Conservation (phyloP, 2,113 vertebrate species). For the Cisticola juncidis region DNA sequence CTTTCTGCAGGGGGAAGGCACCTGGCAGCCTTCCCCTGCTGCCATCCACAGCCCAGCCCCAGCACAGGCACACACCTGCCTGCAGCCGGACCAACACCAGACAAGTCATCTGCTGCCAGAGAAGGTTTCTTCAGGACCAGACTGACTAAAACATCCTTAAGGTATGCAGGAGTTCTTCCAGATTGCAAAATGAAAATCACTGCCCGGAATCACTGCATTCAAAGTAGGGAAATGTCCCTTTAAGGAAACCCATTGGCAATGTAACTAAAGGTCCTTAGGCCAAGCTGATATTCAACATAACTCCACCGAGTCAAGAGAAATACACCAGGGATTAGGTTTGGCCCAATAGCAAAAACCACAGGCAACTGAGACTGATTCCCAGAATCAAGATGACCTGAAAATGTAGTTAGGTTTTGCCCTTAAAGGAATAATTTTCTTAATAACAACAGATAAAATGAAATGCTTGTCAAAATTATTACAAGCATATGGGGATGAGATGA, state of each 20-base stretch:
- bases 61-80: conserved; percentile 19
- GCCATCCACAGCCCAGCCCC: conserved; percentile 15
- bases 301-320: conserved; percentile 21
- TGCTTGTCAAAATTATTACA: conserved; percentile 19
- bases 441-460: conserved; percentile 12
- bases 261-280: neutral
- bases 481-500: neutral
- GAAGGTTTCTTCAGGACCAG: neutral
- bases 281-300: conserved; percentile 16
- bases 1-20: neutral
- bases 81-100: neutral
- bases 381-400: conserved; percentile 45
- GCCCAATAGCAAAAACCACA: conserved; percentile 31
- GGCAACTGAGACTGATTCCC: conserved; percentile 38
- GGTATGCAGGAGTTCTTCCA: conserved; percentile 21
- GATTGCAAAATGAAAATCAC: conserved; percentile 6
- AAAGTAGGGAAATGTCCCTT: conserved; percentile 43
- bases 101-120: neutral
- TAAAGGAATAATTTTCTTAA: conserved; percentile 43
- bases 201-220: conserved; percentile 19
- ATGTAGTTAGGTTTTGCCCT: conserved; percentile 2
- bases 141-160: neutral
- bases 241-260: conserved; percentile 10
- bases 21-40: neutral
- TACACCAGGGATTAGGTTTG: conserved; percentile 28